Percentiles rank a stretch among this genome's conserved stretches.
These are phyloP conservation scores for Phaethornis superciliosus DNA, from an alignment of 2,113 vertebrate species.

Conservation along the genomic window DNA sequence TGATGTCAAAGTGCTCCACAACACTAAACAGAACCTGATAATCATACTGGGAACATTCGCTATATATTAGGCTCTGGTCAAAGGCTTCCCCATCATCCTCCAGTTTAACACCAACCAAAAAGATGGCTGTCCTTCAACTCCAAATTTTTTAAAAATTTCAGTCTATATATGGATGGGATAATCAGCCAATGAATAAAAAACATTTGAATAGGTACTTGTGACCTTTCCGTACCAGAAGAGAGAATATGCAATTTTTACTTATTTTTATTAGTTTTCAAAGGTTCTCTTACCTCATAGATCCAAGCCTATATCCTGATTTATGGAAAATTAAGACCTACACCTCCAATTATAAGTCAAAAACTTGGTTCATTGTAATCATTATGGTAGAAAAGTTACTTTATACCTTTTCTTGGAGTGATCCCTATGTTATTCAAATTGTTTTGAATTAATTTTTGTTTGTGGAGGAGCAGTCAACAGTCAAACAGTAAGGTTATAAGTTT, in stretches of 20 bases:
- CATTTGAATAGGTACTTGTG: not conserved
- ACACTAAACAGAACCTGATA: not conserved
- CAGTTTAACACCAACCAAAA: not conserved
- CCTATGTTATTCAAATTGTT: not conserved
- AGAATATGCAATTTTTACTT: not conserved
- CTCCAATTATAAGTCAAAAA: not conserved
- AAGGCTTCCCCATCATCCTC: not conserved
- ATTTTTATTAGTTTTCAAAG: not conserved
- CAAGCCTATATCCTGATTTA: not conserved
- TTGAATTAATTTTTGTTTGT: not conserved
- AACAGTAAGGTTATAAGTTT: not conserved
- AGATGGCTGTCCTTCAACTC: not conserved
- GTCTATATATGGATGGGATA: not conserved
- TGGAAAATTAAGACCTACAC: not conserved
- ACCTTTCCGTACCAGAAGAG: not conserved
- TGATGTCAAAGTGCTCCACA: not conserved
- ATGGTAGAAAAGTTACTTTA: not conserved
- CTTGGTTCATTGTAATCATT: not conserved
- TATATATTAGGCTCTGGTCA: not conserved
- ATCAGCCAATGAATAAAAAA: not conserved
- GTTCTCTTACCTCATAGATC: not conserved
- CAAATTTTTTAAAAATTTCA: not conserved
- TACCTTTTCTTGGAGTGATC: not conserved
- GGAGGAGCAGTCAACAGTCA: not conserved
- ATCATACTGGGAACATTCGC: not conserved